Evolutionary conservation across 2,888 invertebrate genomes (phyloP), one percentile per base, ranked within the genome.

Genomic region (Panopea generosa): DNA sequence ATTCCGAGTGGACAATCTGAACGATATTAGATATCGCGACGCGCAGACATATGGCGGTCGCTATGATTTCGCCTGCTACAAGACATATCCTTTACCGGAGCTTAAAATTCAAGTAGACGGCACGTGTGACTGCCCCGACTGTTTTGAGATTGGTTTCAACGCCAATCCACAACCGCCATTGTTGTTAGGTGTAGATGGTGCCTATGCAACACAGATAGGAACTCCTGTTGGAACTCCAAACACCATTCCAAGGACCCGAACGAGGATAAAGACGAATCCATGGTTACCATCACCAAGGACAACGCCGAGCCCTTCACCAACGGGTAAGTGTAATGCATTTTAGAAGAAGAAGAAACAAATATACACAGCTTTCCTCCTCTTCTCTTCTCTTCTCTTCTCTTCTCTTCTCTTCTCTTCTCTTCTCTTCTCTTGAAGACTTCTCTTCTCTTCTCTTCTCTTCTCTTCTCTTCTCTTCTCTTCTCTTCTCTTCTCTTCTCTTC

Each of bases 231-330:
- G 67, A 2, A 70, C 77, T 16, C 67, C 67, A 2, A 82, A 72
- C 47, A 78, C 76, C 27, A 60, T 80, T 55, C 87, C 84, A 22
- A 74, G 84, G 63, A 78, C 81, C 1, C 59, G 90, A 27, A 87
- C 88, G 6, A 68, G 89, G 45, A 90, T 90, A 53, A 84, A 86
- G 68, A 90, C 90, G 22, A 90, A 90, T 56, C 90, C 90, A 33
- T 90, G 90, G 90, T 66, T 89, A 20, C 87, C 89, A 6, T 86
- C 87, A 3, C 90, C 90, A n/a, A 85, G 76, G n/a, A 70, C 85
- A 20, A 83, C 84, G 7, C 79, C 86, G 14, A 67, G 56, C 24
- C 55, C 69, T 1, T 74, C 80, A 27, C 77, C 81, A n/a, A 62
- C 81, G 57, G 81, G 81, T 81, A 22, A 43, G 47, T 11, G 7